phyloP scores from a whole-genome alignment of 2,113 vertebrate genomes.

The Anguilla japonica region DNA sequence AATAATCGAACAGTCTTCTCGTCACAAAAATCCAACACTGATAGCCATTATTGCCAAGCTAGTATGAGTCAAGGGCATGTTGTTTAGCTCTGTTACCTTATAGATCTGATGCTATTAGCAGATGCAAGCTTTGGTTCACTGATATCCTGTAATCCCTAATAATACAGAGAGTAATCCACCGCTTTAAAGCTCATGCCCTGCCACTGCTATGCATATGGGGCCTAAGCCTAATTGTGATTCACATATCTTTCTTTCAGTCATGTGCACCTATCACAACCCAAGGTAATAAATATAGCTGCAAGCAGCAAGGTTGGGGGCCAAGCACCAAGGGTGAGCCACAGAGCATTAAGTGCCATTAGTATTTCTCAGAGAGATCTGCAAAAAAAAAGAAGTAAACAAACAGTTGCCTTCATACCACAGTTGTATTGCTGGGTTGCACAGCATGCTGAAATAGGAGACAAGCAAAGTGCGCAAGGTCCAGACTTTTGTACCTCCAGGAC shows the following conservation, averaged over 20 bases:
- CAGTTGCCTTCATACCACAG: too few relatives aligned
- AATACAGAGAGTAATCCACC: conserved; percentile 1
- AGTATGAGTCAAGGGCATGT: background rate
- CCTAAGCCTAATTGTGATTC: background rate
- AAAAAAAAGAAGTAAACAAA: too few relatives aligned
- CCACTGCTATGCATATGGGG: background rate
- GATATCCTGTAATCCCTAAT: conserved; percentile 3
- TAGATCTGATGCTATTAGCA: conserved; percentile 8
- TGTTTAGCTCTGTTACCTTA: background rate
- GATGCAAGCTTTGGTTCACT: background rate
- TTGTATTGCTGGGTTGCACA: too few relatives aligned
- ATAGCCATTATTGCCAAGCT: background rate
- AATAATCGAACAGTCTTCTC: background rate
- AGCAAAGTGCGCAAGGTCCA: too few relatives aligned
- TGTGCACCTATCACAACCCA: background rate
- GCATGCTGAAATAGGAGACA: too few relatives aligned
- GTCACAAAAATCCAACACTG: background rate
- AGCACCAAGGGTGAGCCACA: too few relatives aligned
- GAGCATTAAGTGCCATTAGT: too few relatives aligned
- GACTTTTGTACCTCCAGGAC: too few relatives aligned
- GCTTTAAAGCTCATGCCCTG: background rate
- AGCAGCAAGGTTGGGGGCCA: too few relatives aligned
- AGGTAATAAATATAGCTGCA: too few relatives aligned
- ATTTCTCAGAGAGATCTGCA: too few relatives aligned
- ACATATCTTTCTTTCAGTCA: background rate